Percentiles rank a stretch among this genome's conserved stretches.
Conservation (phyloP, 2,113 vertebrate species). For the Passer domesticus region DNA sequence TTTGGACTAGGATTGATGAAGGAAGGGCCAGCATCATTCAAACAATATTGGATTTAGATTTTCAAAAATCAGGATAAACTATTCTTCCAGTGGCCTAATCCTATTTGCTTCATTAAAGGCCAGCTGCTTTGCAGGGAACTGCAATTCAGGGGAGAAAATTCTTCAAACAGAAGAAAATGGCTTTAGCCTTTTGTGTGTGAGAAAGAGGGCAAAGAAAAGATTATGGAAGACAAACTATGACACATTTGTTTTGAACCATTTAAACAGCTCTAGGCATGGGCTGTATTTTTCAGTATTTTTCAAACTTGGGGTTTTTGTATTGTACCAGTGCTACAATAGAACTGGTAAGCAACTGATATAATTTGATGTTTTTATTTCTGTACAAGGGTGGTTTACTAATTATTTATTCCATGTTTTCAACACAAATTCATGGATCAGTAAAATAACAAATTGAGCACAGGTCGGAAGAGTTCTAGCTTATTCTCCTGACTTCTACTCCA, state of each 20-base stretch:
- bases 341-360: background rate
- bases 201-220: background rate
- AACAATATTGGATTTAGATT: constrained; percentile 14
- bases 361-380: background rate
- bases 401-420: background rate
- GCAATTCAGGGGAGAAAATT: background rate
- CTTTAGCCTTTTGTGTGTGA: background rate
- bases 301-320: background rate
- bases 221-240: background rate
- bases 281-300: background rate
- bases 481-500: background rate
- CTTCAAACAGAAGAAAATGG: constrained; percentile 6
- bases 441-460: background rate
- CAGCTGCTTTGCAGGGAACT: background rate
- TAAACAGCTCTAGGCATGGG: background rate
- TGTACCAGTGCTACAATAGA: background rate
- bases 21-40: background rate
- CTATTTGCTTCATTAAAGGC: constrained; percentile 30
- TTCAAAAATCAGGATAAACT: constrained; percentile 28
- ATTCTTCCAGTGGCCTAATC: constrained; percentile 26
- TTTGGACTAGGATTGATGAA: background rate
- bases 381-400: background rate
- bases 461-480: background rate
- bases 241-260: background rate
- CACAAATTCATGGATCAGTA: background rate